Conservation (phyloP, 37 sponge, comb jelly and placozoan species). For the Aphrocallistes beatrix region DNA sequence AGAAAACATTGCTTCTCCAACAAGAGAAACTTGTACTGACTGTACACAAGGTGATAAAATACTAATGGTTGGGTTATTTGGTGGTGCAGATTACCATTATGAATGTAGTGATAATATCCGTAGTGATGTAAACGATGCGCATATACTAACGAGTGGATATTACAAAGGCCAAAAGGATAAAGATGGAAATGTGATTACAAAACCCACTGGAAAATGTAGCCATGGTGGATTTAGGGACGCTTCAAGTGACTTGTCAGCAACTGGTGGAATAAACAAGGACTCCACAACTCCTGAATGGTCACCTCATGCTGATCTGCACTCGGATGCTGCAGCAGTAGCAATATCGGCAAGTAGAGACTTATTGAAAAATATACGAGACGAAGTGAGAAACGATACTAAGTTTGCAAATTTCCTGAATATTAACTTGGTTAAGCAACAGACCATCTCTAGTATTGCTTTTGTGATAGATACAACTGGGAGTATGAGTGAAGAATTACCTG, state of each 20-base stretch:
- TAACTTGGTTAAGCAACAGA: background rate
- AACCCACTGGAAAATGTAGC: constrained; percentile 28
- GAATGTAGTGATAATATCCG: background rate
- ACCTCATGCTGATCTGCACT: constrained; percentile 24
- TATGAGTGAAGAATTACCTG: constrained; percentile 32
- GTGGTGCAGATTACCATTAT: background rate
- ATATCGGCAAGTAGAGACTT: constrained; percentile 16
- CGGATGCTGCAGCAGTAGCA: constrained; percentile 19
- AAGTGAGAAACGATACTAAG: constrained; percentile 17
- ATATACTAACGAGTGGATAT: constrained; percentile 32
- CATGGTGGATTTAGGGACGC: constrained; percentile 29
- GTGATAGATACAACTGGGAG: constrained; percentile 41
- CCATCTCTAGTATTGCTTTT: constrained; percentile 29
- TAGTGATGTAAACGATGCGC: background rate
- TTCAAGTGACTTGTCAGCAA: background rate
- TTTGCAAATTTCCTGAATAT: background rate
- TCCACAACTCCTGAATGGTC: background rate
- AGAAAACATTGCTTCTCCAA: constrained; percentile 14
- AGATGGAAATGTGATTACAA: background rate
- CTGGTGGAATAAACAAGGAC: constrained; percentile 34
- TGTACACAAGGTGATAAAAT: background rate
- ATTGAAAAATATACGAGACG: background rate
- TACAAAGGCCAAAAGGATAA: constrained; percentile 11
- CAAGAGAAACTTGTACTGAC: constrained; percentile 14
- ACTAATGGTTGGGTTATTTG: background rate